Percentiles rank a stretch among this genome's conserved stretches.
Conservation (phyloP, 2,797 vertebrate genomes). For the Salmo trutta region DNA sequence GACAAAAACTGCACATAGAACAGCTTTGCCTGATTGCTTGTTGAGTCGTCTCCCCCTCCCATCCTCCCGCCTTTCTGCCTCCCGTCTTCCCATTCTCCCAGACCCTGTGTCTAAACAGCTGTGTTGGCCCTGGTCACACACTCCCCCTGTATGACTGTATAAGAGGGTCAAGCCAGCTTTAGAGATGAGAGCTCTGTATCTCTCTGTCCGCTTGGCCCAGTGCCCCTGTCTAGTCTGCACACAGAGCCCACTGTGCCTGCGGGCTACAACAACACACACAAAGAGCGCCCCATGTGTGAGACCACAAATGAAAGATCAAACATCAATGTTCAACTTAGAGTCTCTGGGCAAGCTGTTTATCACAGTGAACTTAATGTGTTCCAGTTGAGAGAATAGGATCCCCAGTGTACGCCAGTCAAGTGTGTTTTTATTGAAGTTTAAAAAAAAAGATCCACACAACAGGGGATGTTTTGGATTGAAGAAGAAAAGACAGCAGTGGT, state of each 20-base stretch:
- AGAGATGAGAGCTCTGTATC: slow-evolving; percentile 57
- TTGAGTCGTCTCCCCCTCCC: background rate
- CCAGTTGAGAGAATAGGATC: slow-evolving; percentile 60
- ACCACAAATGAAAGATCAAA: slow-evolving; percentile 78
- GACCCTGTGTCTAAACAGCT: slow-evolving; percentile 24
- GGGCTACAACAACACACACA: slow-evolving; percentile 67
- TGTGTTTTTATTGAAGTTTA: slow-evolving; percentile 48
- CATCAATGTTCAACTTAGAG: slow-evolving; percentile 65
- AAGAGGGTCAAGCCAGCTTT: slow-evolving; percentile 63
- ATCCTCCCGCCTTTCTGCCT: no score
- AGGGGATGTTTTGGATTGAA: slow-evolving; percentile 33
- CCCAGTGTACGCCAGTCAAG: slow-evolving; percentile 57
- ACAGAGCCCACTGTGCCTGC: slow-evolving; percentile 63
- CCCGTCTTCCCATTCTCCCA: background rate
- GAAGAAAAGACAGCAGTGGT: slow-evolving; percentile 19
- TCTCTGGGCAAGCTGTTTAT: slow-evolving; percentile 69
- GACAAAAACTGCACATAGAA: slow-evolving; percentile 29
- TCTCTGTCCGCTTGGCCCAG: slow-evolving; percentile 70
- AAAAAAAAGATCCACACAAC: slow-evolving; percentile 43
- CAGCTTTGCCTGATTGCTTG: background rate
- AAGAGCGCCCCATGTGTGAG: slow-evolving; percentile 70
- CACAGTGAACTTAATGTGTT: slow-evolving; percentile 69
- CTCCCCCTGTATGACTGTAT: slow-evolving; percentile 50
- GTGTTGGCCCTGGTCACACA: slow-evolving; percentile 34
- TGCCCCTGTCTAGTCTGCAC: slow-evolving; percentile 47